Percentiles rank a stretch among this genome's conserved stretches.
Conservation (phyloP, 1,140 invertebrate species). For the Cydia splendana region DNA sequence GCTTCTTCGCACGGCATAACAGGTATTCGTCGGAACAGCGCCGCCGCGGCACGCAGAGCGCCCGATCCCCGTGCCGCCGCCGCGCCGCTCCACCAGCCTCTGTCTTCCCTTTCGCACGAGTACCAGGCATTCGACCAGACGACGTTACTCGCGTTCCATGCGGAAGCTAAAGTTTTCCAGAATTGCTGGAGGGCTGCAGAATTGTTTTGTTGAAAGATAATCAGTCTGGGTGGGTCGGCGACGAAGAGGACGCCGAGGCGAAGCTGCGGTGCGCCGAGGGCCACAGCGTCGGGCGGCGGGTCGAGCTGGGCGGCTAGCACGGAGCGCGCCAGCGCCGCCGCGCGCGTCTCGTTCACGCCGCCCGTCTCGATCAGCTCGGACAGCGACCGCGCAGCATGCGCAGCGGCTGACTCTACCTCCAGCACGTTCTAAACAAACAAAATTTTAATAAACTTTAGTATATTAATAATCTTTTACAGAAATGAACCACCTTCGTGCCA, state of each 20-base stretch:
- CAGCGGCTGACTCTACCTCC: conserved; percentile 66
- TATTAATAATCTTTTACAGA: neutral
- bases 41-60: conserved; percentile 58
- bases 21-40: conserved; percentile 58
- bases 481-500: no score
- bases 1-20: conserved; percentile 62
- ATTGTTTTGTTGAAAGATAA: conserved; percentile 73
- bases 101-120: conserved; percentile 56
- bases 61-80: conserved; percentile 62
- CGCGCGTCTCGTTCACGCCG: conserved; percentile 59
- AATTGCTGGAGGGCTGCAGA: conserved; percentile 65
- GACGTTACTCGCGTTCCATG: conserved; percentile 67
- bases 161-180: conserved; percentile 70
- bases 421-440: conserved; percentile 55
- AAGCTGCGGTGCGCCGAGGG: conserved; percentile 72
- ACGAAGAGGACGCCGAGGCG: conserved; percentile 73
- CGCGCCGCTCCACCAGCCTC: conserved; percentile 67
- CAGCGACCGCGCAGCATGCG: conserved; percentile 64
- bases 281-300: conserved; percentile 68
- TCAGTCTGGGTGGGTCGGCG: conserved; percentile 58
- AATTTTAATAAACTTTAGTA: neutral
- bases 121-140: conserved; percentile 74
- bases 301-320: conserved; percentile 60
- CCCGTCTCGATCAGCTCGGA: conserved; percentile 67
- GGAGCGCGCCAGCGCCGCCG: conserved; percentile 65